Conservation (phyloP, 2,113 vertebrate species). For the Astur gentilis region DNA sequence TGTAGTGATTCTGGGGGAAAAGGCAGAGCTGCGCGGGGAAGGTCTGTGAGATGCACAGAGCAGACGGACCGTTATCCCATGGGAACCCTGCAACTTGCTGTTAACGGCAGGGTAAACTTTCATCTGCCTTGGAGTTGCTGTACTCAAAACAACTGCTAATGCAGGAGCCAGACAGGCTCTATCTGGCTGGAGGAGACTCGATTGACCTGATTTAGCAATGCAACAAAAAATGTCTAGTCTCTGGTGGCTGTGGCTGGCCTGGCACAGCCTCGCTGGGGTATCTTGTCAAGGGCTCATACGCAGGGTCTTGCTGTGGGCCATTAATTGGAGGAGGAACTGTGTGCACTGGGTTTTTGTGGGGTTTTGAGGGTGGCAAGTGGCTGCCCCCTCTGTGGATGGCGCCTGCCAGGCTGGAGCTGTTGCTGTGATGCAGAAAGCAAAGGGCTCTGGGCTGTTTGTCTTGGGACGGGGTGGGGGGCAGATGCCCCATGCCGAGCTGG, state of each 20-base stretch:
- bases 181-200: not conserved
- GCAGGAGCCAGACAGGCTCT: not conserved
- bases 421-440: not conserved
- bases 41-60: not conserved
- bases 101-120: not conserved
- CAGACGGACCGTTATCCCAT: rapidly evolving
- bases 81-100: rapidly evolving
- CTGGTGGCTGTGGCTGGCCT: not conserved
- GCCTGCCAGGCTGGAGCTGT: not conserved
- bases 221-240: rapidly evolving
- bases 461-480: rapidly evolving
- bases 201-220: not conserved
- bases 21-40: not conserved
- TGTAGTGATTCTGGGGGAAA: not conserved
- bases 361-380: rapidly evolving
- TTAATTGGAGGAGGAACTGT: too few species aligned
- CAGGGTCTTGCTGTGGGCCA: not conserved
- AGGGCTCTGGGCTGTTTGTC: not conserved
- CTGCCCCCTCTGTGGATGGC: rapidly evolving
- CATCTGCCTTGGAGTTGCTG: rapidly evolving
- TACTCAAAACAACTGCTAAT: rapidly evolving
- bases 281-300: rapidly evolving
- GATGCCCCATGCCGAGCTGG: rapidly evolving
- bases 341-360: rapidly evolving
- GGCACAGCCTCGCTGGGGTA: rapidly evolving